Percentiles rank a stretch among this genome's conserved stretches.
Evolutionary conservation across 2,797 vertebrate species (phyloP).

Genomic region (Poecilia gillii): DNA sequence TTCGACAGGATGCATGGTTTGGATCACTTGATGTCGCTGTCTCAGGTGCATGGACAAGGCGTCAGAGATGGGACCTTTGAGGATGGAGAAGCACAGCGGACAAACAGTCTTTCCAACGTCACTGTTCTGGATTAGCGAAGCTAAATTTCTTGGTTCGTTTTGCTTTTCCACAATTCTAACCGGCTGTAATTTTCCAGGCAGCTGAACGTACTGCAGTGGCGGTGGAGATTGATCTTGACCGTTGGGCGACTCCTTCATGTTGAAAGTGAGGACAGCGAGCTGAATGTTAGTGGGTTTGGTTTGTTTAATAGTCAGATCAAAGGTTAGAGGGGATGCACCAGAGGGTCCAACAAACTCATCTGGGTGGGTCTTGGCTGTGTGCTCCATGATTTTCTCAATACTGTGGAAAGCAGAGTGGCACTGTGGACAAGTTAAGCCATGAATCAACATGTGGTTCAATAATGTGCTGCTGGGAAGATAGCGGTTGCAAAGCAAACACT

Average conservation of each 20-base stretch:
- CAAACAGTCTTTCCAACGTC: constrained; percentile 96
- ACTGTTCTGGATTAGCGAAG: constrained; percentile 85
- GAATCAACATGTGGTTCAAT: constrained; percentile 97
- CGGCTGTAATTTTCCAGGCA: constrained; percentile 56
- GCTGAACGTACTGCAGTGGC: constrained; percentile 44
- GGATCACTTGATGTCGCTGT: constrained; percentile 95
- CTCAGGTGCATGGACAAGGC: constrained; percentile 93
- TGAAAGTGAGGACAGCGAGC: constrained; percentile 95
- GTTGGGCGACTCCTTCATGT: constrained; percentile 87
- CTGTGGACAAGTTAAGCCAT: constrained; percentile 95
- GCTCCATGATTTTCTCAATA: constrained; percentile 95
- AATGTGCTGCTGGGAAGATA: constrained; percentile 96
- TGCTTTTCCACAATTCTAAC: constrained; percentile 85
- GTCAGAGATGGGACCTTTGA: constrained; percentile 95
- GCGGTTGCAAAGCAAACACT: constrained; percentile 98
- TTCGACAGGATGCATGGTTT: constrained; percentile 97
- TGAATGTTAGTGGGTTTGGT: constrained; percentile 94
- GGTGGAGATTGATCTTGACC: constrained; percentile 84
- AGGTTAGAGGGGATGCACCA: constrained; percentile 92
- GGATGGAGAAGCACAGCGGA: constrained; percentile 95
- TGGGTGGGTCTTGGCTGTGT: constrained; percentile 88
- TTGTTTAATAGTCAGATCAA: constrained; percentile 95
- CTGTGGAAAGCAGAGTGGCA: constrained; percentile 95
- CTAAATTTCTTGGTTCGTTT: constrained; percentile 82
- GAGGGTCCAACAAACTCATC: constrained; percentile 90